Percentiles rank a stretch among this genome's conserved stretches.
Conservation (phyloP, 2,113 vertebrate species). For the Triplophysa siluroides region DNA sequence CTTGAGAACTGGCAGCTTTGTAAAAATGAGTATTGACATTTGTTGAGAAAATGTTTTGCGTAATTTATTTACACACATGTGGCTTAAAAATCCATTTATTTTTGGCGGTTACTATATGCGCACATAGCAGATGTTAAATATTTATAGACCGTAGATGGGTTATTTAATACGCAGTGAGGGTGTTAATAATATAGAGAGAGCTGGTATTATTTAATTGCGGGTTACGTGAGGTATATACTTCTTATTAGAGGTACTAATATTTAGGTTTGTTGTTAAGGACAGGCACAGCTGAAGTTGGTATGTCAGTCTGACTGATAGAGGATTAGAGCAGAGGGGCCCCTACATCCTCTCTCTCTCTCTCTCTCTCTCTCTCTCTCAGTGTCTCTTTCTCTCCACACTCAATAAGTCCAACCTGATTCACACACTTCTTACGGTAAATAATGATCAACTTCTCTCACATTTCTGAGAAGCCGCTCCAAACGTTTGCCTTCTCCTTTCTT, state of each 20-base stretch:
- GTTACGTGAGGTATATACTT: constrained; percentile 48
- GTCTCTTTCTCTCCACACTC: constrained; percentile 10
- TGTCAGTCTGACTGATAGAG: constrained; percentile 72
- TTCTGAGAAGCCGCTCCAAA: background rate
- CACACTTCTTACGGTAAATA: background rate
- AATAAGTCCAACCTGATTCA: background rate
- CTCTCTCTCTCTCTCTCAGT: background rate
- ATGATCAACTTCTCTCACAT: background rate
- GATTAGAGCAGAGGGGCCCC: constrained; percentile 65
- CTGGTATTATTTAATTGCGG: constrained; percentile 53
- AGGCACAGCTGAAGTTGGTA: constrained; percentile 68
- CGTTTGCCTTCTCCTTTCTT: background rate
- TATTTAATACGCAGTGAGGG: constrained; percentile 16
- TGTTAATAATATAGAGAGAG: constrained; percentile 40
- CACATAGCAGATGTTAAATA: constrained; percentile 5
- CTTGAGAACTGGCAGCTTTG: no score
- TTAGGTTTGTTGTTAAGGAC: constrained; percentile 66
- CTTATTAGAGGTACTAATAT: constrained; percentile 66
- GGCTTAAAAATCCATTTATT: background rate
- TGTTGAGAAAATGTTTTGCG: background rate
- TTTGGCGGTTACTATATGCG: background rate
- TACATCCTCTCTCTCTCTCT: constrained; percentile 22
- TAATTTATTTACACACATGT: background rate
- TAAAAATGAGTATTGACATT: background rate
- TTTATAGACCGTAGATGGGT: constrained; percentile 20